Conservation (phyloP, 1,140 invertebrate genomes). For the Pseudoatta argentina region DNA sequence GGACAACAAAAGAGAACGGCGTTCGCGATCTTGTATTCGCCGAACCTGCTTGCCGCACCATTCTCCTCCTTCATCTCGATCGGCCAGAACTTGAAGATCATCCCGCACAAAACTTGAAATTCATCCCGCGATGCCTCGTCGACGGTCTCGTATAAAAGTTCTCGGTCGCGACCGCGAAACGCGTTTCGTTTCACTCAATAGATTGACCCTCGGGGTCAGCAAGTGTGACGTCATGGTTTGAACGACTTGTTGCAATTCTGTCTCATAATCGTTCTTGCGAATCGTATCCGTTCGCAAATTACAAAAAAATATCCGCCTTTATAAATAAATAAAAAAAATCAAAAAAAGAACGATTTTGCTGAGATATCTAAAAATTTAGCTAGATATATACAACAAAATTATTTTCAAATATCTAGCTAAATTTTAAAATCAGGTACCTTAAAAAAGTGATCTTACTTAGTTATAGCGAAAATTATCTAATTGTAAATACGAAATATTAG, state of each 20-base stretch:
- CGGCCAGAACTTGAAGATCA: slow-evolving; percentile 83
- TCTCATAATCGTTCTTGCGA: neutral
- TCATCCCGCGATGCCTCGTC: slow-evolving; percentile 73
- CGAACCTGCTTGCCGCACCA: slow-evolving; percentile 23
- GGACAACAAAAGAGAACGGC: slow-evolving; percentile 83
- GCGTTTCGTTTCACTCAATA: neutral
- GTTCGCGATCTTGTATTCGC: slow-evolving; percentile 74
- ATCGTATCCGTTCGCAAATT: neutral
- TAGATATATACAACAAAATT: too few relatives aligned
- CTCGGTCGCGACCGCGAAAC: neutral
- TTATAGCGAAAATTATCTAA: too few relatives aligned
- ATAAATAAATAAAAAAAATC: neutral
- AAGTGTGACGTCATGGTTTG: neutral
- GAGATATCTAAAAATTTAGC: too few relatives aligned
- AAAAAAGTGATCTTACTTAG: too few relatives aligned
- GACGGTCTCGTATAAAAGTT: slow-evolving; percentile 48
- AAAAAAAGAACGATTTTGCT: too few relatives aligned
- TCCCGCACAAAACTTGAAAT: slow-evolving; percentile 80
- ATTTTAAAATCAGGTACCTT: too few relatives aligned
- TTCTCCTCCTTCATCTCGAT: slow-evolving; percentile 62
- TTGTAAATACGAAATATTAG: too few relatives aligned
- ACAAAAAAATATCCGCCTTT: neutral
- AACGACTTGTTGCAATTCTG: neutral
- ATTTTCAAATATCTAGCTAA: too few relatives aligned
- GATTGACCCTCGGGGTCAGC: neutral